Evolutionary conservation across 2,888 invertebrate genomes (phyloP).

Genomic region (Bhutanitis thaidina): DNA sequence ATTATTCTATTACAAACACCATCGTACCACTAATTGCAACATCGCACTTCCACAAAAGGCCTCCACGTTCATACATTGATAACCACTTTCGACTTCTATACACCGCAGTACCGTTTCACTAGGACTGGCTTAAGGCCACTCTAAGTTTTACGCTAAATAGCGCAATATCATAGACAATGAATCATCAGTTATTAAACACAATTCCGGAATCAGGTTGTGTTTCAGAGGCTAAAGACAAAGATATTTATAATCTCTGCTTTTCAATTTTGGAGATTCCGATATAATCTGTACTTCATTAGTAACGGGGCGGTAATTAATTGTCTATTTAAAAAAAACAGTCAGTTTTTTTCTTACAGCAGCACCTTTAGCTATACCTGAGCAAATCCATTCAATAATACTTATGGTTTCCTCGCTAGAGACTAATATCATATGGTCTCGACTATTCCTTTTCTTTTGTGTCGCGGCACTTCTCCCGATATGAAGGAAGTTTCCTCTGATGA

Average conservation of each 20-base stretch:
- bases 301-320: too few species aligned
- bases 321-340: too few species aligned
- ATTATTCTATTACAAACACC: too few species aligned
- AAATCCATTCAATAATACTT: neutral
- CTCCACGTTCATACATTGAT: neutral
- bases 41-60: neutral
- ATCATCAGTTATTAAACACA: neutral
- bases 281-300: neutral
- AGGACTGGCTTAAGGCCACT: conserved; percentile 1
- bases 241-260: neutral
- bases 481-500: conserved; percentile 90
- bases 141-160: neutral
- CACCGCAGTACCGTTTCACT: neutral
- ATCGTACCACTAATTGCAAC: neutral
- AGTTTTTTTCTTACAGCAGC: neutral
- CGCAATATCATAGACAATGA: neutral
- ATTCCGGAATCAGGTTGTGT: neutral
- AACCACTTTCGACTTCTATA: conserved; percentile 2
- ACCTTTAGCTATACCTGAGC: neutral
- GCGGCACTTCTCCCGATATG: conserved; percentile 80
- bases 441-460: conserved; percentile 78
- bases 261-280: neutral
- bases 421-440: conserved; percentile 82
- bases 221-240: neutral
- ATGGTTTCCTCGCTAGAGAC: conserved; percentile 16